These are phyloP conservation scores for Nyctibius bracteatus DNA, from an alignment of 2,113 vertebrate genomes.

Conservation along the genomic window DNA sequence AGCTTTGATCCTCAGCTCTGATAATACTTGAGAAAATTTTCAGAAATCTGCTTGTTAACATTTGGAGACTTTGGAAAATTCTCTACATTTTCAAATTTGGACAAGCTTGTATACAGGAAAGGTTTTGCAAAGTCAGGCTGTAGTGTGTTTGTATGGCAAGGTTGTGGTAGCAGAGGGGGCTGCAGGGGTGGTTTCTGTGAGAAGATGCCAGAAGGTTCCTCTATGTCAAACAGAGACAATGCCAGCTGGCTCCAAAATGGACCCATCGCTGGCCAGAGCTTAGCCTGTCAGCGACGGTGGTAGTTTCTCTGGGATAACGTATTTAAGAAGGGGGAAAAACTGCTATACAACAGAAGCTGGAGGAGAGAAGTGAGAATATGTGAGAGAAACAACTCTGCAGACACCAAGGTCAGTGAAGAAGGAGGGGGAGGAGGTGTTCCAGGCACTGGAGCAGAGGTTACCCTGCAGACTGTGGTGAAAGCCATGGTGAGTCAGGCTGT, in stretches of 20 bases:
- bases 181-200: background rate
- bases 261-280: accelerated
- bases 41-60: background rate
- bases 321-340: background rate
- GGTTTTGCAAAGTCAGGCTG: background rate
- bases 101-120: background rate
- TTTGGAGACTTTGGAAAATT: background rate
- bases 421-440: background rate
- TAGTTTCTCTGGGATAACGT: too few species aligned
- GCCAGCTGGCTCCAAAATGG: accelerated
- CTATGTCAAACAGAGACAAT: accelerated
- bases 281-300: accelerated
- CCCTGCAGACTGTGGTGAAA: background rate
- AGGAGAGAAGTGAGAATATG: background rate
- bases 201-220: background rate
- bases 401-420: background rate
- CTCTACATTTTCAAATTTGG: background rate
- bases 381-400: background rate
- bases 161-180: accelerated
- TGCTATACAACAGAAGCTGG: background rate
- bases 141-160: background rate
- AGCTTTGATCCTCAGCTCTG: background rate
- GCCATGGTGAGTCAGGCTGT: background rate
- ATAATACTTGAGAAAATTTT: background rate
- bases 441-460: background rate